These are phyloP conservation scores for Drosophila birchii DNA, from an alignment of 2,888 invertebrate genomes.

Conservation along the genomic window DNA sequence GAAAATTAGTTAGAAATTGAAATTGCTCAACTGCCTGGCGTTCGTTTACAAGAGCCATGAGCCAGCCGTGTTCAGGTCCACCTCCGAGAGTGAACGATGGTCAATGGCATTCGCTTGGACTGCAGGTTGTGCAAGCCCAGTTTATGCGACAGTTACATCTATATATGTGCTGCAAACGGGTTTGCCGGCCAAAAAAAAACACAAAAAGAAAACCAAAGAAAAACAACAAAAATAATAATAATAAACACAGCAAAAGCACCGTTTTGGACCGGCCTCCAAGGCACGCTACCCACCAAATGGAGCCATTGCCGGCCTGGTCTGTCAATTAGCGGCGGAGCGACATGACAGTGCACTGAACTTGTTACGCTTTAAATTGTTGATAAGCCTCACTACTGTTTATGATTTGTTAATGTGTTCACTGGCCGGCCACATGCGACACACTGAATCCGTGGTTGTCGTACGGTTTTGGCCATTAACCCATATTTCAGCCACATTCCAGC, in stretches of 20 bases:
- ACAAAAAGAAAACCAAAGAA: neutral
- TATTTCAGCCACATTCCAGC: neutral
- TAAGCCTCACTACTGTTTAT: constrained; percentile 51
- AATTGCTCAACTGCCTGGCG: constrained; percentile 53
- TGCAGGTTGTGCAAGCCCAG: constrained; percentile 32
- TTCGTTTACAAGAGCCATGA: constrained; percentile 12
- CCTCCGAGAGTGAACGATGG: constrained; percentile 25
- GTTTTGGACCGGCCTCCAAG: constrained; percentile 53
- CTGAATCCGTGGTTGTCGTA: constrained; percentile 44
- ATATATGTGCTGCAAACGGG: constrained; percentile 55
- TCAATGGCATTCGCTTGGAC: constrained; percentile 48
- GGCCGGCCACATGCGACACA: constrained; percentile 47
- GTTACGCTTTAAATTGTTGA: constrained; percentile 49
- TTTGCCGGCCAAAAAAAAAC: constrained; percentile 32
- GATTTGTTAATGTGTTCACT: constrained; percentile 48
- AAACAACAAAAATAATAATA: constrained; percentile 15
- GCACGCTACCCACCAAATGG: constrained; percentile 60
- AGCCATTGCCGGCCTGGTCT: constrained; percentile 51
- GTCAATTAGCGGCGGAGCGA: constrained; percentile 61
- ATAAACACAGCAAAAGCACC: constrained; percentile 41
- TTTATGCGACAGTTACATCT: constrained; percentile 51
- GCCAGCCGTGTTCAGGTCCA: constrained; percentile 5
- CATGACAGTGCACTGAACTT: constrained; percentile 73
- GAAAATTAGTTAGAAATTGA: constrained; percentile 70
- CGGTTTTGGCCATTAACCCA: constrained; percentile 45